These are phyloP conservation scores for Cinclus mexicanus DNA, from an alignment of 2,113 vertebrate species.

Conservation along the genomic window DNA sequence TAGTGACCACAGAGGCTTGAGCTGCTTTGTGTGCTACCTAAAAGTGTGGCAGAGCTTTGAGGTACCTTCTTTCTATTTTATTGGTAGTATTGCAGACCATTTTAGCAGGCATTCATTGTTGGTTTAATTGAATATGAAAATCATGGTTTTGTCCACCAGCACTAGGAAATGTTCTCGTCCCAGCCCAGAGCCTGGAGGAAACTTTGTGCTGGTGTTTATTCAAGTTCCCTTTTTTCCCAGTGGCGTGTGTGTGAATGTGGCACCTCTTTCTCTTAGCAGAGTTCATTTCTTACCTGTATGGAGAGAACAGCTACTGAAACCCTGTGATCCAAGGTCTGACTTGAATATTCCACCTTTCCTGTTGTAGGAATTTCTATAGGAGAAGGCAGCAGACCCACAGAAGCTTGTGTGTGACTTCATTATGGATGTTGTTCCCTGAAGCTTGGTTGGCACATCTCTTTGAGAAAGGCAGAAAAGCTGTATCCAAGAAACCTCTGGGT, in stretches of 20 bases:
- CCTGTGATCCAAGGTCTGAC: not conserved
- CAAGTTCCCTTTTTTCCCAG: not conserved
- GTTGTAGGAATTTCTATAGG: not conserved
- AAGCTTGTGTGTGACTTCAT: fast-evolving
- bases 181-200: not conserved
- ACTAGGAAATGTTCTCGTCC: not conserved
- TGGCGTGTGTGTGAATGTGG: not conserved
- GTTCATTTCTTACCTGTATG: not conserved
- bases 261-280: not conserved
- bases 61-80: not conserved
- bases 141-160: not conserved
- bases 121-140: not conserved
- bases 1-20: not conserved
- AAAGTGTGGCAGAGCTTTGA: not conserved
- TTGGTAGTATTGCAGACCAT: not conserved
- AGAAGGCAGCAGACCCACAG: not conserved
- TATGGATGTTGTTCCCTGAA: not conserved
- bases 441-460: not conserved
- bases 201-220: not conserved
- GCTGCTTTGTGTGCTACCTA: not conserved
- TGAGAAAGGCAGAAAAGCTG: not conserved
- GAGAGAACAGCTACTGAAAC: not conserved
- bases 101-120: not conserved
- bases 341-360: not conserved
- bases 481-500: not conserved